Conservation (phyloP, 1,140 invertebrate species). For the Mesaphorura yosii region DNA sequence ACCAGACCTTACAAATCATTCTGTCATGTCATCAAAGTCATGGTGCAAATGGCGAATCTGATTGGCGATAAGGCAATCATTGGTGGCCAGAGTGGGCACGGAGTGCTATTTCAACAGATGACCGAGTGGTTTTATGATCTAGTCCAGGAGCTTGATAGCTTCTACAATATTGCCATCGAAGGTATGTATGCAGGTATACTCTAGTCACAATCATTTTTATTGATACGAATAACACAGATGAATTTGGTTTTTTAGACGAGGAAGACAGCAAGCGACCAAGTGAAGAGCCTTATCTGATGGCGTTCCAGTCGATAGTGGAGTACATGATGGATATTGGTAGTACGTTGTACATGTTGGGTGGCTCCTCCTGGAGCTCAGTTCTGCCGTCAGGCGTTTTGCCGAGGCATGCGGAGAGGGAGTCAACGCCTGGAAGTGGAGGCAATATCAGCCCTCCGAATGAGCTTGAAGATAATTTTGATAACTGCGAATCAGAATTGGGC, state of each 20-base stretch:
- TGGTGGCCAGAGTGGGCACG: conserved; percentile 23
- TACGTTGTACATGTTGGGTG: no score
- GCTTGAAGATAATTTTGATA: conserved; percentile 50
- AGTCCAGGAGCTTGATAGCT: conserved; percentile 5
- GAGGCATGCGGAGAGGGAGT: conserved; percentile 40
- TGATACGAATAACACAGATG: no score
- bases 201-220: no score
- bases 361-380: no score
- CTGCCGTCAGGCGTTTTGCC: conserved; percentile 14
- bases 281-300: no score
- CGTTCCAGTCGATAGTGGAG: conserved; percentile 16
- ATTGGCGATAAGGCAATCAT: background rate
- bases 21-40: conserved; percentile 10
- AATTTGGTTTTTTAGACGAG: no score
- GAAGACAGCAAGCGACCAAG: no score
- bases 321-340: conserved; percentile 27
- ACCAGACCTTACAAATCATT: no score
- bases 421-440: conserved; percentile 39
- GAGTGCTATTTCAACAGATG: conserved; percentile 25
- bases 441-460: conserved; percentile 61
- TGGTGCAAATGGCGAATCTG: conserved; percentile 24
- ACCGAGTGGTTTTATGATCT: conserved; percentile 22
- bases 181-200: no score
- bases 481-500: conserved; percentile 68
- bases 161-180: background rate